These are phyloP conservation scores for Ophioninae sp. DNA, from an alignment of 2,888 invertebrate species.

Conservation along the genomic window DNA sequence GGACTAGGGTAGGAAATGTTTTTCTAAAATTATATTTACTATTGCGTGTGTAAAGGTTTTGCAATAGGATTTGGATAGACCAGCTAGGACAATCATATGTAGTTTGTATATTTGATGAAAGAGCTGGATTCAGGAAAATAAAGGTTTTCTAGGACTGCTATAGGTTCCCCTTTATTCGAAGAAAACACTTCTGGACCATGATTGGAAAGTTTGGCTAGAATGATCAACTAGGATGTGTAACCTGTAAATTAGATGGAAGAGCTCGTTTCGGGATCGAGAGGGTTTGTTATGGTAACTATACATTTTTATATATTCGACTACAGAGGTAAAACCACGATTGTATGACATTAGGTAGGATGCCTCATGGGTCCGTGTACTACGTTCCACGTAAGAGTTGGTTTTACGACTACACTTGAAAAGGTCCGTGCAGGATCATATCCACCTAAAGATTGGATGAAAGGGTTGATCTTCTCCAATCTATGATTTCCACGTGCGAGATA, in stretches of 20 bases:
- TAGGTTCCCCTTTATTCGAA: background rate
- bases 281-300: background rate
- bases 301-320: background rate
- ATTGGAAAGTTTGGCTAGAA: background rate
- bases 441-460: background rate
- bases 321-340: background rate
- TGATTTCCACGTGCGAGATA: background rate
- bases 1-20: background rate
- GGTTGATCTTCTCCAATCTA: background rate
- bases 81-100: background rate
- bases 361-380: background rate
- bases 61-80: background rate
- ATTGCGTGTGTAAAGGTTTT: background rate
- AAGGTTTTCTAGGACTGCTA: background rate
- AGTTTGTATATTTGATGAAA: background rate
- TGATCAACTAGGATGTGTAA: background rate
- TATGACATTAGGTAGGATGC: background rate
- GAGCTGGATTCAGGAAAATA: background rate
- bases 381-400: background rate
- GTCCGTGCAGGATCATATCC: background rate
- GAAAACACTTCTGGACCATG: background rate
- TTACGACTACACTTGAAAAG: background rate
- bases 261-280: background rate
- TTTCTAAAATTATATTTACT: background rate
- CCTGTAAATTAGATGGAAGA: background rate